These are phyloP conservation scores for Ooceraea biroi DNA, from an alignment of 1,140 invertebrate genomes.

Conservation along the genomic window DNA sequence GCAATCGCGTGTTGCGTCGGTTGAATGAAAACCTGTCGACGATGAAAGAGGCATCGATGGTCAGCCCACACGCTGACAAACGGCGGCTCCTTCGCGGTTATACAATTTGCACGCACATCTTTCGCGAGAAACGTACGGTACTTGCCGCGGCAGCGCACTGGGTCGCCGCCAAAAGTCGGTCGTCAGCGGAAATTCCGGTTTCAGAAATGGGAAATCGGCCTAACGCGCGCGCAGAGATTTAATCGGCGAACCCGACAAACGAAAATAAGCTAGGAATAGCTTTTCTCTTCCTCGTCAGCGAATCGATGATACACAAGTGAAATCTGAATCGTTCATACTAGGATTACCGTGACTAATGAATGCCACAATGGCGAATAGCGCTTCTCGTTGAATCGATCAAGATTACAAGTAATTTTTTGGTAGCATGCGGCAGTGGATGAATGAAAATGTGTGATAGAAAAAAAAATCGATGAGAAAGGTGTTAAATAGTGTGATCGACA, in stretches of 20 bases:
- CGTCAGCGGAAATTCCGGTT: slow-evolving; percentile 55
- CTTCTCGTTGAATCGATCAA: background rate
- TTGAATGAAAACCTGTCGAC: slow-evolving; percentile 58
- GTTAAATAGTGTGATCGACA: background rate
- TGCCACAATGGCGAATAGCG: background rate
- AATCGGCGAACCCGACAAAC: background rate
- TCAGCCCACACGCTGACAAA: slow-evolving; percentile 49
- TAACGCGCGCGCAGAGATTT: slow-evolving; percentile 4
- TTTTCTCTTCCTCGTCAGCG: no score
- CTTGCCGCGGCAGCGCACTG: background rate
- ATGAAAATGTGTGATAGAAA: slow-evolving; percentile 16
- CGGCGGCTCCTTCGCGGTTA: slow-evolving; percentile 36
- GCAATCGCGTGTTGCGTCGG: slow-evolving; percentile 50
- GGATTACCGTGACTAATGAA: background rate
- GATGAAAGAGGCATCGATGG: slow-evolving; percentile 60
- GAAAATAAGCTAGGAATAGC: no score
- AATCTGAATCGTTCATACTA: background rate
- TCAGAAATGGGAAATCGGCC: slow-evolving; percentile 12
- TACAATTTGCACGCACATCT: slow-evolving; percentile 41
- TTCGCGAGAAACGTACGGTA: slow-evolving; percentile 41
- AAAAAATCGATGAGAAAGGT: slow-evolving; percentile 2
- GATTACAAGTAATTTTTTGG: background rate
- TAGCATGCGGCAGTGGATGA: background rate
- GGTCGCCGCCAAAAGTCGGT: slow-evolving; percentile 36
- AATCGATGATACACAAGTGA: background rate